Percentiles rank a stretch among this genome's conserved stretches.
phyloP scores from a whole-genome alignment of 2,797 vertebrate genomes.

The Coregonus ussuriensis region DNA sequence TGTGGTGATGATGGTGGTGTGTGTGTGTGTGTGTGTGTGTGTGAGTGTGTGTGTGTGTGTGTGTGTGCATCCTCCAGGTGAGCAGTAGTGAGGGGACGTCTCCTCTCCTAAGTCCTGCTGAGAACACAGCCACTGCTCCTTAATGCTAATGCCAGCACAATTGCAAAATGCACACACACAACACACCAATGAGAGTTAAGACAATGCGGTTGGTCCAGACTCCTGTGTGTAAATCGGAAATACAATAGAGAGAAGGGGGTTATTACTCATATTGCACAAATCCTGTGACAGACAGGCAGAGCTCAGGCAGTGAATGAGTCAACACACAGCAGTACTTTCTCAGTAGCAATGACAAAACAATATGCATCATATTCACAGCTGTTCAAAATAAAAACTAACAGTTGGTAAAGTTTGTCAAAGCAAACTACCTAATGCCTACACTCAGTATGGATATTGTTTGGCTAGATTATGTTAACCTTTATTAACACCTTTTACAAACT shows the following conservation, averaged over 20 bases:
- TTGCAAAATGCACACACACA: slow-evolving; percentile 18
- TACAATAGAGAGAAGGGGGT: slow-evolving; percentile 6
- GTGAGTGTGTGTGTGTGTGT: slow-evolving; percentile 9
- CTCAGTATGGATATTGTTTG: not conserved
- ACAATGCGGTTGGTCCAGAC: slow-evolving; percentile 8
- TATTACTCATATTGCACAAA: slow-evolving; percentile 14
- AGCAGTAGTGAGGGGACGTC: slow-evolving; percentile 13
- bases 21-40: slow-evolving; percentile 10
- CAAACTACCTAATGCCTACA: not conserved
- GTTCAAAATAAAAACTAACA: not conserved
- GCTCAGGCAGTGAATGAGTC: slow-evolving; percentile 2
- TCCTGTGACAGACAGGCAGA: not conserved
- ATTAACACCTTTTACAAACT: not conserved
- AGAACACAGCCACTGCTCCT: slow-evolving; percentile 11
- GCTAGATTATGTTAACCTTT: not conserved
- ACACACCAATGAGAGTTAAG: slow-evolving; percentile 9
- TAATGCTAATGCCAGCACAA: slow-evolving; percentile 25
- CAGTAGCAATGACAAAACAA: not conserved
- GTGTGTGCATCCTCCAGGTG: slow-evolving; percentile 11
- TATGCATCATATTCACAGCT: not conserved
- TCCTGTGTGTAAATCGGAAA: slow-evolving; percentile 15
- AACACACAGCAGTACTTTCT: not conserved
- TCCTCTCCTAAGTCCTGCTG: slow-evolving; percentile 16
- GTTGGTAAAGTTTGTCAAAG: not conserved
- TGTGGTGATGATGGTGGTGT: slow-evolving; percentile 4